phyloP scores from a whole-genome alignment of 2,888 invertebrate species.

The Caenorhabditis sp. region DNA sequence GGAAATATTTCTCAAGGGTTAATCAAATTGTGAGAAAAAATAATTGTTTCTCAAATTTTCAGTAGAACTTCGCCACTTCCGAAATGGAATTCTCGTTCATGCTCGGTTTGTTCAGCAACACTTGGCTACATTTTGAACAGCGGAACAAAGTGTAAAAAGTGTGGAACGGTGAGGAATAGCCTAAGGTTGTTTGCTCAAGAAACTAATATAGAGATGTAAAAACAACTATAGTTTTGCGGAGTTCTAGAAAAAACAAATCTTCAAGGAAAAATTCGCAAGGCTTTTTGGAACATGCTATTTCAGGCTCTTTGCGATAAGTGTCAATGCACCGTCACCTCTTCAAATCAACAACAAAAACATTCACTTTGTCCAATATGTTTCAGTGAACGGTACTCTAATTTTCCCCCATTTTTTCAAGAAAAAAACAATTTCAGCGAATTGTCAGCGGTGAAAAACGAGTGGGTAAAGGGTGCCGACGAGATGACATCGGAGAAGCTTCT shows the following conservation, averaged over 20 bases:
- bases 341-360: slow-evolving; percentile 24
- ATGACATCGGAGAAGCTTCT: slow-evolving; percentile 39
- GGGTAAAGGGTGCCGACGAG: slow-evolving; percentile 41
- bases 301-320: slow-evolving; percentile 42
- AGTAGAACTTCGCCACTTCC: slow-evolving; percentile 35
- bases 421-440: slow-evolving; percentile 42
- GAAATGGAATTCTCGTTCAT: slow-evolving; percentile 33
- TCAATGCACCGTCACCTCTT: slow-evolving; percentile 3
- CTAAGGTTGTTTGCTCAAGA: no score
- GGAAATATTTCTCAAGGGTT: slow-evolving; percentile 38
- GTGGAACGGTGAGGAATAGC: slow-evolving; percentile 10
- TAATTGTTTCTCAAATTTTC: not conserved
- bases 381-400: slow-evolving; percentile 36
- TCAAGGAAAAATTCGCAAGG: no score
- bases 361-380: slow-evolving; percentile 48
- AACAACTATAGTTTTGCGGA: no score
- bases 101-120: slow-evolving; percentile 42
- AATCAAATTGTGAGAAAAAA: not conserved
- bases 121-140: slow-evolving; percentile 54
- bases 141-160: slow-evolving; percentile 49
- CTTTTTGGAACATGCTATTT: no score
- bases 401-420: not conserved
- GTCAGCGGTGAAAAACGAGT: slow-evolving; percentile 49
- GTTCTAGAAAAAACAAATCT: no score
- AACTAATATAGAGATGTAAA: no score